Evolutionary conservation across 2,113 vertebrate genomes (phyloP), one percentile per base, ranked within the genome.

Genomic region (Geothlypis trichas): DNA sequence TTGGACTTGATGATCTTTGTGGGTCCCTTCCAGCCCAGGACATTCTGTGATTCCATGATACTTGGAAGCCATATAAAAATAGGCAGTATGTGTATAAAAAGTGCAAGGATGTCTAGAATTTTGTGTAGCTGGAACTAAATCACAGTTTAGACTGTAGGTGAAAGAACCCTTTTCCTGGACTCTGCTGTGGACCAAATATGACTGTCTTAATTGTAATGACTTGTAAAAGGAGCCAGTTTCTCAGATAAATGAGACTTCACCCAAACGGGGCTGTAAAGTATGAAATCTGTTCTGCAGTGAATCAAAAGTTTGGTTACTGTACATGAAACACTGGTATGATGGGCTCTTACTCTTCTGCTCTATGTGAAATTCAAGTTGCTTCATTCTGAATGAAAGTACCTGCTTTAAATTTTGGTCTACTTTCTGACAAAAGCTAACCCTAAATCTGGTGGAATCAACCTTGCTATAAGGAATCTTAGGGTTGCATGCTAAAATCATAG

Each of bases 11-110:
- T 51, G 22, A 8, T 37, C 35, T 10, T 49, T 58, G 14, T 31
- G 31, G 9, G 17, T 42, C 4, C 6, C 15, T 80, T 73, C 14
- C 42, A 58, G 16, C 0, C 0, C 17, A 65, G 58, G n/a, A 47
- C 16, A 47, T 42, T 65, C 30, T 65, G 8, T 65, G 35, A 65
- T 51, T 27, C 21, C 4, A 2, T 28, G 18, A 7, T 55, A 35
- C 7, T 15, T 27, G 14, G 10, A 66, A 19, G 7, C 4, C 16
- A 12, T 33, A 24, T n/a, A 51, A 58, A 42, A 69, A 39, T 37
- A 24, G 30, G 3, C 28, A 62, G 6, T 54, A 51, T 15, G 11
- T 73, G 2, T 14, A 35, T 42, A 21, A 10, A 81, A 84, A 5
- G 8, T 52, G 3, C 14, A 51, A 65, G 37, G 18, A 20, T 49